phyloP scores from a whole-genome alignment of 1,140 invertebrate species.

The Amyelois transitella region DNA sequence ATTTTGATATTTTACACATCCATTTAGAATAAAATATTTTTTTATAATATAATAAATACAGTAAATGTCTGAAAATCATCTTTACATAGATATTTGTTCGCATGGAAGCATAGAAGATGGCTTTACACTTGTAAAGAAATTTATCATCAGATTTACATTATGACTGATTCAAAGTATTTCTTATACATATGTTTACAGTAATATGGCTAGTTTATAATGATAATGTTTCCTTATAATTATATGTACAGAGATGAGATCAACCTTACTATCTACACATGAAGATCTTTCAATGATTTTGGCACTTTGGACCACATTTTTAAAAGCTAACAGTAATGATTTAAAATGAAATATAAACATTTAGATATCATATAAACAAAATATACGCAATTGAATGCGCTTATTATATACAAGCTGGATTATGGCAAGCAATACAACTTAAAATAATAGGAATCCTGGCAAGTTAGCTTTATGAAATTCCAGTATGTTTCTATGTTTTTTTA shows the following conservation, averaged over 20 bases:
- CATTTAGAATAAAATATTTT: too few relatives aligned
- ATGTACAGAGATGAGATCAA: slow-evolving; percentile 69
- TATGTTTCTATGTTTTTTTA: too few relatives aligned
- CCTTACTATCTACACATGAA: slow-evolving; percentile 43
- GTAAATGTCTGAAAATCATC: too few relatives aligned
- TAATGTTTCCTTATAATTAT: slow-evolving; percentile 30
- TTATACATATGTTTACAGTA: slow-evolving; percentile 1
- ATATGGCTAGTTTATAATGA: slow-evolving; percentile 23
- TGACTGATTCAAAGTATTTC: neutral
- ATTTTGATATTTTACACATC: too few relatives aligned
- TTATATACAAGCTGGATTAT: slow-evolving; percentile 39
- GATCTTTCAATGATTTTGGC: slow-evolving; percentile 63
- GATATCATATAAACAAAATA: slow-evolving; percentile 15
- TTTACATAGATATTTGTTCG: too few relatives aligned
- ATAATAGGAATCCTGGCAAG: neutral
- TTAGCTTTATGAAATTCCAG: too few relatives aligned
- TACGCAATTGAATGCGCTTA: slow-evolving; percentile 27
- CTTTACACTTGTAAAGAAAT: too few relatives aligned
- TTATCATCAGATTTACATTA: too few relatives aligned
- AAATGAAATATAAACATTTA: slow-evolving; percentile 27
- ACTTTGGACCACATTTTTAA: slow-evolving; percentile 58
- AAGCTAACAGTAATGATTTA: slow-evolving; percentile 15
- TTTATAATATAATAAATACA: too few relatives aligned
- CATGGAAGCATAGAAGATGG: too few relatives aligned
- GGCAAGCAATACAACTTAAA: slow-evolving; percentile 34